Base-by-base conservation (phyloP, 2,888 invertebrate species). In the Tortrix viridana region DNA sequence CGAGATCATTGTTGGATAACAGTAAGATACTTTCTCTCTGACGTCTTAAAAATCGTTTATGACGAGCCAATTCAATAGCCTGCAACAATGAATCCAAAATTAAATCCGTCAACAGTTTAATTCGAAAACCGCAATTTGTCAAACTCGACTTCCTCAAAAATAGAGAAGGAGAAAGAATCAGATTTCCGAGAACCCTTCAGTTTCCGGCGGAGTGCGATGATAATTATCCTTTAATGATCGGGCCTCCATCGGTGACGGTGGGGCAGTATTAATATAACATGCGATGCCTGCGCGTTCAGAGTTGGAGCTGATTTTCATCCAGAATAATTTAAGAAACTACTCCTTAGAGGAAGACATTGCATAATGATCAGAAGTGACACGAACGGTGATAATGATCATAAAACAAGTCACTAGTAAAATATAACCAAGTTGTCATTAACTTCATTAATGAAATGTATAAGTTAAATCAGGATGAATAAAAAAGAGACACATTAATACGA, bases 171-270 rank as follows among this genome's bases (percentile, higher is more conserved):
- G 75, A 85, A 86, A 85, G 85, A 87, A 88, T 89, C 86, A 82
- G 82, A 90, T 88, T 89, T 87, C 85, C 86, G 84, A 85, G 73
- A 77, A 75, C 84, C 81, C 88, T 86, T 77, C 82, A 84, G 86
- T 70, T 82, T 84, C 81, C 81, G 78, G 83, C 81, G 79, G 81
- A 89, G 88, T 86, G 87, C 84, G 84, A 81, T 82, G 82, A 88
- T 89, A 90, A 90, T 91, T 89, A 85, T 88, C 84, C 85, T 80
- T 75, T 88, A 89, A 90, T 89, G 87, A 90, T 89, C 84, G 84
- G 77, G 80, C 76, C 82, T 79, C 80, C 85, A 88, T 89, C 84
- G 88, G 82, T 75, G 75, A 79, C 75, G 56, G 55, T 37, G 80
- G 76, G 79, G 74, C 77, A 74, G 83, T 84, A 86, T 87, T 87